Evolutionary conservation across 2,888 invertebrate genomes (phyloP), one percentile per base, ranked within the genome.

Genomic region (Callosobruchus maculatus): DNA sequence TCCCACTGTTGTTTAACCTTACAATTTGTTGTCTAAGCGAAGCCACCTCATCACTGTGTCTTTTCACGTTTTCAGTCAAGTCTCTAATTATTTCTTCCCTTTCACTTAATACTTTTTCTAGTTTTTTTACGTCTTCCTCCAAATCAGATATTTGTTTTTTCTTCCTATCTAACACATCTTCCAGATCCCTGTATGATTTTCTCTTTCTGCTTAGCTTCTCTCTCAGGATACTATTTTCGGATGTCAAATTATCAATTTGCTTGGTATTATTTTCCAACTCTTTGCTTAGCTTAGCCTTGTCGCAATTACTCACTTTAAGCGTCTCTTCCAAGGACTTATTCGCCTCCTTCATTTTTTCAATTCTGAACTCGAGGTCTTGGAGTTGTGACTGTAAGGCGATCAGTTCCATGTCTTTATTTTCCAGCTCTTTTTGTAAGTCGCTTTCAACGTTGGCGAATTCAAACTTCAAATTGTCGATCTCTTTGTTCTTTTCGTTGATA

Each of bases 61-160:
- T 83, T 71, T 88, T 87, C 0, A 88, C 87, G 69, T 90, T 73
- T 78, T 90, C 90, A 68, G 89, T 86, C 0, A 90, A 80, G 67
- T 89, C 89, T 75, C 90, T 89, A 75, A 90, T 88, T 79, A 90
- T 91, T 0, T 87, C 89, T 80, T 88, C 90, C 76, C 88, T 88
- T 77, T 90, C 90, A 20, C 70, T 66, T 67, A 82, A 72, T 20
- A 79, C 72, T 68, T 79, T 77, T 31, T 79, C 75, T 7, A 80
- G 80, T 26, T 80, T 74, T 70, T 82, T 84, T 67, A 83, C 78
- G 70, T 81, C 80, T 5, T 84, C 82, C 20, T 79, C 21, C 78
- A 80, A 78, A 67, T 80, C 79, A 70, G 85, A 77, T n/a, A 87
- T 79, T 77, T 78, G 71, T 2, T 72, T 72, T 13, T 79, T 77